Conservation (phyloP, 1,140 invertebrate species). For the Venustaconcha ellipsiformis region DNA sequence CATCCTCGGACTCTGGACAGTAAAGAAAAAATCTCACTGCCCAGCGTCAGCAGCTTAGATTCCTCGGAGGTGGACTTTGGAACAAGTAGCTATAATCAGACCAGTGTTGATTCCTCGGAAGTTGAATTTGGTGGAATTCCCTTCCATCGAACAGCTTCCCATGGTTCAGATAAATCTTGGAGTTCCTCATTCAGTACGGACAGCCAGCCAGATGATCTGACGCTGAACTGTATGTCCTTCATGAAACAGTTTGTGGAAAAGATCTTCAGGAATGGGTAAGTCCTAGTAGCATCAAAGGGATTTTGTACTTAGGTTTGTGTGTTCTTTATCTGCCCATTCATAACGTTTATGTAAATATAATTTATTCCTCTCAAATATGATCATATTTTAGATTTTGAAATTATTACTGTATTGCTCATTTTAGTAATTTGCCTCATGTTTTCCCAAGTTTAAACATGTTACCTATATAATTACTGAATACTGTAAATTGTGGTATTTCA, state of each 20-base stretch:
- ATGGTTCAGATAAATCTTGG: constrained; percentile 80
- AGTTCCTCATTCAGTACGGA: constrained; percentile 80
- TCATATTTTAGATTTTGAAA: no score
- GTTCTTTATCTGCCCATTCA: no score
- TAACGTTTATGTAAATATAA: no score
- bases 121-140: constrained; percentile 59
- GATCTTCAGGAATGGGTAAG: constrained; percentile 71
- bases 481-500: no score
- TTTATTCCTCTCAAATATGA: no score
- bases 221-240: constrained; percentile 74
- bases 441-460: no score
- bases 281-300: not conserved
- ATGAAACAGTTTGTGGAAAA: constrained; percentile 81
- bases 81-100: constrained; percentile 45
- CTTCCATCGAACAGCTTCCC: constrained; percentile 72
- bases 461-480: no score
- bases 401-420: no score
- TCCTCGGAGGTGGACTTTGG: constrained; percentile 37
- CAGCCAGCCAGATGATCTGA: constrained; percentile 78
- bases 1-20: constrained; percentile 16
- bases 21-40: constrained; percentile 1
- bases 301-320: no score
- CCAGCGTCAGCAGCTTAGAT: constrained; percentile 40
- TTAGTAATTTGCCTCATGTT: no score
- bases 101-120: constrained; percentile 75